Base-by-base conservation (phyloP, 2,113 vertebrate genomes). In the Rhynchopsitta pachyrhyncha region DNA sequence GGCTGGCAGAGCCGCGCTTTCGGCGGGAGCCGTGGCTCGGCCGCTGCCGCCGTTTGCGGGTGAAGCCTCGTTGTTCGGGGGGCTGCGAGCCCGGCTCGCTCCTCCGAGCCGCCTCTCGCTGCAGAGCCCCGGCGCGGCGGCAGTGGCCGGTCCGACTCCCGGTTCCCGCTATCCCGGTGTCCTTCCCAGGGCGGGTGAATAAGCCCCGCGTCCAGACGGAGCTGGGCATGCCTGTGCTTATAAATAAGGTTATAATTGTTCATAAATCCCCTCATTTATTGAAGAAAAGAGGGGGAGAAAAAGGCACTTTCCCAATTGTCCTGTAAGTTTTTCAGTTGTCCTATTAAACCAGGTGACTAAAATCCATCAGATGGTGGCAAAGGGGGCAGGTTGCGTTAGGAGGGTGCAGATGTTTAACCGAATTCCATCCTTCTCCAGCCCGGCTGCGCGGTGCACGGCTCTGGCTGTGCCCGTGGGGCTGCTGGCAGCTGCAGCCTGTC, bases 321-420 rank as follows among this genome's bases (percentile, higher is more conserved):
- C 9, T 24, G 7, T 7, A 59, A 10, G 15, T 35, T 59, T 59
- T 59, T 24, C 33, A 24, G 33, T 35, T 35, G 33, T 88, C 9
- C 55, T 25, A 1, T 35, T n/a, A 29, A 77, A 62, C 46, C 33
- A 9, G 55, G 42, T 39, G 5, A 82, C 44, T 68, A 9, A 5
- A 42, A 14, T n/a, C n/a, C 4, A 1, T 70, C 3, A 39, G 60
- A 0, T 1, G 4, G 15, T 20, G 7, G 8, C 7, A 3, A 53
- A 53, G 74, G 71, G 37, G 13, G 29, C 17, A 3, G 86, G 33
- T 59, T 37, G 2, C 13, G 0, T 10, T 15, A 11, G 62, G 11
- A 47, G 37, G 71, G 2, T 69, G 82, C 24, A 31, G 85, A 3
- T 13, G 76, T 8, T 7, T 14, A 6, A 22, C 37, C 14, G 70